A percentile compares a stretch with the other conserved stretches of the same genome.
These are phyloP conservation scores for Pavo muticus DNA, from an alignment of 2,113 vertebrate genomes.

Conservation along the genomic window DNA sequence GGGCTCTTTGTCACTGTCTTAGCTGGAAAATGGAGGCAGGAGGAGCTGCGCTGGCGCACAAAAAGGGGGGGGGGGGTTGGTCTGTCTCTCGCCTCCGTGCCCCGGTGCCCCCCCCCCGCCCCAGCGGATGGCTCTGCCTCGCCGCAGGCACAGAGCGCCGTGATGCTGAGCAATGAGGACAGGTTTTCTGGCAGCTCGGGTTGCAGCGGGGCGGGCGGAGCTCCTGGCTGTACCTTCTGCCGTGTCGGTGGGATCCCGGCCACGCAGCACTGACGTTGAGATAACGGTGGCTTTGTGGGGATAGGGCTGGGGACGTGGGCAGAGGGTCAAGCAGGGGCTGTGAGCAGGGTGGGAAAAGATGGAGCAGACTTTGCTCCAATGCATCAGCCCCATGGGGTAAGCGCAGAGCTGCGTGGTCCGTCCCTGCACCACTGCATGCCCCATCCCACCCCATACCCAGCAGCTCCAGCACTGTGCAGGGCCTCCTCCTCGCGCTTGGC, in stretches of 20 bases:
- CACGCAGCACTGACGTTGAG: fast-evolving
- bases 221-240: not conserved
- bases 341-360: not conserved
- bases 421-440: not conserved
- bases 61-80: not conserved
- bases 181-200: not conserved
- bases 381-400: not conserved
- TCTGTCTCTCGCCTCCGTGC: not conserved
- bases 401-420: not conserved
- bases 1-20: not conserved
- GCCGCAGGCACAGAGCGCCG: fast-evolving
- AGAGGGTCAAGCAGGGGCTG: not conserved
- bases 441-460: not conserved
- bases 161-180: not conserved
- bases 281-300: too few relatives aligned
- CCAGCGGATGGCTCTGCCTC: not conserved
- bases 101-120: not conserved
- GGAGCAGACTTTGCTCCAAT: not conserved
- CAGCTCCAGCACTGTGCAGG: not conserved
- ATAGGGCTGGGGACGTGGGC: not conserved
- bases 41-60: not conserved
- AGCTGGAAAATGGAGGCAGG: not conserved
- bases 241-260: not conserved
- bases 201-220: fast-evolving
- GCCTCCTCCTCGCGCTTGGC: not conserved